Evolutionary conservation across 2,888 invertebrate species (phyloP).

Genomic region (Marronus borbonicus): DNA sequence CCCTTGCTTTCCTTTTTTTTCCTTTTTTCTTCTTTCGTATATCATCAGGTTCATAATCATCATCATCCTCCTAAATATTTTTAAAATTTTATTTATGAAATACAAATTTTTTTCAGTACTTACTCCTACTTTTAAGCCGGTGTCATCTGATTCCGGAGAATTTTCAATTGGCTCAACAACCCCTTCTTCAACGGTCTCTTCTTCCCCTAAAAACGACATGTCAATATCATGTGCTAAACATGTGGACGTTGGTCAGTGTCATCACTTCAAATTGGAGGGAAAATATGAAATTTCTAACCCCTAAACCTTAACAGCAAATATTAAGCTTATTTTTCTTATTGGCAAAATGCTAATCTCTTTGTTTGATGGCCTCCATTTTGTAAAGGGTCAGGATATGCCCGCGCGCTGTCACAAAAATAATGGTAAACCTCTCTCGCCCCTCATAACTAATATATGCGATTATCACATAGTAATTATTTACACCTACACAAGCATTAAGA

Average conservation of each 20-base stretch:
- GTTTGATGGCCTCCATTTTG: constrained; percentile 86
- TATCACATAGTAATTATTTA: constrained; percentile 64
- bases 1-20: constrained; percentile 92
- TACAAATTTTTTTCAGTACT: constrained; percentile 54
- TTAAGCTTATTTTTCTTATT: constrained; percentile 66
- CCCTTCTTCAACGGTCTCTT: constrained; percentile 81
- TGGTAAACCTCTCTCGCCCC: constrained; percentile 69
- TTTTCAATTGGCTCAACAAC: constrained; percentile 78
- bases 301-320: constrained; percentile 57
- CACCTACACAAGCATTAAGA: constrained; percentile 52
- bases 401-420: constrained; percentile 74
- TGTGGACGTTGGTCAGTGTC: constrained; percentile 67
- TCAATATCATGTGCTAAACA: constrained; percentile 61
- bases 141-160: constrained; percentile 84
- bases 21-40: constrained; percentile 92
- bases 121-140: constrained; percentile 75
- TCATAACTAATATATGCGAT: constrained; percentile 65
- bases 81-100: constrained; percentile 46
- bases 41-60: constrained; percentile 90
- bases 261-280: constrained; percentile 62
- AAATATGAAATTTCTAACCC: constrained; percentile 68
- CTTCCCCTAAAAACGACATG: constrained; percentile 72
- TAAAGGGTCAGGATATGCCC: constrained; percentile 83
- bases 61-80: constrained; percentile 81
- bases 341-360: constrained; percentile 80